A percentile compares a stretch with the other conserved stretches of the same genome.
Evolutionary conservation across 1,140 invertebrate species (phyloP).

Genomic region (Drosophila chauvacae): DNA sequence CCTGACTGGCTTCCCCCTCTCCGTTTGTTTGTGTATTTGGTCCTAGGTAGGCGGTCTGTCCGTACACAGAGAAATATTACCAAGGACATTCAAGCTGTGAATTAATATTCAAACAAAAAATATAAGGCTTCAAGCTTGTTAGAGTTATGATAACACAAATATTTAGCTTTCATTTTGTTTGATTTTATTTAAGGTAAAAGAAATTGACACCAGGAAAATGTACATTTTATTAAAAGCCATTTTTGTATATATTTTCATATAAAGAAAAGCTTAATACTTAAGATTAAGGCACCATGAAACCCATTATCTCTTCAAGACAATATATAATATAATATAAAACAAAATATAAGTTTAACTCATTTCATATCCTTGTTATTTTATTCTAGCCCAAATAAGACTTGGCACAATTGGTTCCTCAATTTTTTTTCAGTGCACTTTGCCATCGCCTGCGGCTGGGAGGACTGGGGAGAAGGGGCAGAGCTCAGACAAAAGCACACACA

Average conservation of each 20-base stretch:
- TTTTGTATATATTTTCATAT: neutral
- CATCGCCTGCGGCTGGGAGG: slow-evolving; percentile 27
- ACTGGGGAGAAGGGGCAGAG: no score
- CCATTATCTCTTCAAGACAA: neutral
- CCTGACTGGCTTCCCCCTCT: slow-evolving; percentile 22
- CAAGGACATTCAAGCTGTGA: neutral
- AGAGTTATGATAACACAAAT: neutral
- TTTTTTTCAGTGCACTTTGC: slow-evolving; percentile 16
- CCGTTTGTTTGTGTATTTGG: slow-evolving; percentile 33
- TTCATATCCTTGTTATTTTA: neutral
- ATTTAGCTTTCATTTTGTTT: neutral
- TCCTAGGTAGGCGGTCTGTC: slow-evolving; percentile 31
- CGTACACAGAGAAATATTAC: slow-evolving; percentile 1
- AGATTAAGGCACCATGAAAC: neutral
- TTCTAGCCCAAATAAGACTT: neutral
- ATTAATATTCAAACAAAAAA: neutral
- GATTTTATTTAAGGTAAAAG: neutral
- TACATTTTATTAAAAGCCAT: neutral
- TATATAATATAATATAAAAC: no score
- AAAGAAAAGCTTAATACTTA: neutral
- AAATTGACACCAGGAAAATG: neutral
- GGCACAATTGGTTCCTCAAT: neutral
- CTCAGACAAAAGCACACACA: slow-evolving; percentile 51
- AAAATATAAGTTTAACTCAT: no score
- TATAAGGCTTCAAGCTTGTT: neutral